These are phyloP conservation scores for Hydrotaea cyrtoneurina DNA, from an alignment of 2,888 invertebrate species.

Conservation along the genomic window DNA sequence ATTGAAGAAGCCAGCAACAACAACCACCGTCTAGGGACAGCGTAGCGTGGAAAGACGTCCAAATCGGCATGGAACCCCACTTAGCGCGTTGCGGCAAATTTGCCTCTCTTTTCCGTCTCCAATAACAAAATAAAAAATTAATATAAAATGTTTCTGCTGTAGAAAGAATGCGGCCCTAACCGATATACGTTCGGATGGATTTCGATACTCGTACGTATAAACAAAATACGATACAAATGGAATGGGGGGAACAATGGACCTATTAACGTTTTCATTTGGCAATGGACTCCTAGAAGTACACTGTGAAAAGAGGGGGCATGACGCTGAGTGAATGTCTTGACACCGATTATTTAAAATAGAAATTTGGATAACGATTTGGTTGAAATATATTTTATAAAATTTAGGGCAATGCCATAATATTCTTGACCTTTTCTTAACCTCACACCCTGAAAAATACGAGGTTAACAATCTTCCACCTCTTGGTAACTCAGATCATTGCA, in stretches of 20 bases:
- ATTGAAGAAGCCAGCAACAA: constrained; percentile 38
- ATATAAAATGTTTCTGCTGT: background rate
- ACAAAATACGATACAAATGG: background rate
- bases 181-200: background rate
- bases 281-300: background rate
- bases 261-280: background rate
- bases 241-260: background rate
- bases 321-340: too few species aligned
- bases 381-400: too few species aligned
- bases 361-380: too few species aligned
- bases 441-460: too few species aligned
- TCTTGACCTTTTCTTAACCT: too few species aligned
- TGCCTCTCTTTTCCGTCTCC: background rate
- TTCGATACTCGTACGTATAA: background rate
- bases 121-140: background rate
- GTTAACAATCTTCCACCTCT: too few species aligned
- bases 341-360: too few species aligned
- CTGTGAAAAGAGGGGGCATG: background rate
- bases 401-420: too few species aligned
- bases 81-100: constrained; percentile 17
- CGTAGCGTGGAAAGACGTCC: background rate
- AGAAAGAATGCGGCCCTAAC: background rate
- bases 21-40: background rate
- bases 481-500: too few species aligned
- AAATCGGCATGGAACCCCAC: background rate